Evolutionary conservation across 2,888 invertebrate genomes (phyloP).

Genomic region (Creontiades dilutus): DNA sequence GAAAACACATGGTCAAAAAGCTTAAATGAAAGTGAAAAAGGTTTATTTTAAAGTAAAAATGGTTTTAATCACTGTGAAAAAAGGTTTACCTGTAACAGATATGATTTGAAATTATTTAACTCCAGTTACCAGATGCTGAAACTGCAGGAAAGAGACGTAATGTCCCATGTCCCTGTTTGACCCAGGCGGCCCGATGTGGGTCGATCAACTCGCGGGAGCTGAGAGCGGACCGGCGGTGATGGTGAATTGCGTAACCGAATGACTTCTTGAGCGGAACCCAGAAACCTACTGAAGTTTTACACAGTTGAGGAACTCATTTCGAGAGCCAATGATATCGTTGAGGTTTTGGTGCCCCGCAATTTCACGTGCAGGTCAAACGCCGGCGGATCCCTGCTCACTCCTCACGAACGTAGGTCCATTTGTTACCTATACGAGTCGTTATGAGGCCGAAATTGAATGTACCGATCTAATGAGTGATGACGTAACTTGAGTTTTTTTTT

Average conservation of each 20-base stretch:
- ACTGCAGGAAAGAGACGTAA: constrained; percentile 7
- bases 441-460: no score
- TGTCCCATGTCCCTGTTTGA: background rate
- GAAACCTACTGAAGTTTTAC: constrained; percentile 36
- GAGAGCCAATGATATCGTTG: background rate
- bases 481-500: no score
- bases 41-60: no score
- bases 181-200: constrained; percentile 44
- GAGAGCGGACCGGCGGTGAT: constrained; percentile 1
- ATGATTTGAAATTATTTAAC: no score
- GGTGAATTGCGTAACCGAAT: constrained; percentile 29
- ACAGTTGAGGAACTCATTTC: constrained; percentile 22
- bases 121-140: background rate
- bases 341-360: background rate
- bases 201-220: constrained; percentile 42
- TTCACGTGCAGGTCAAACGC: background rate
- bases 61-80: no score
- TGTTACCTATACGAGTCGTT: no score
- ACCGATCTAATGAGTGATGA: no score
- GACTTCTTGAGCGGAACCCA: constrained; percentile 29
- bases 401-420: no score
- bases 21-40: no score
- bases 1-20: no score
- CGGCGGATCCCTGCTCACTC: no score
- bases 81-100: no score